Evolutionary conservation across 2,797 vertebrate species (phyloP).

Genomic region (Xenops minutus): DNA sequence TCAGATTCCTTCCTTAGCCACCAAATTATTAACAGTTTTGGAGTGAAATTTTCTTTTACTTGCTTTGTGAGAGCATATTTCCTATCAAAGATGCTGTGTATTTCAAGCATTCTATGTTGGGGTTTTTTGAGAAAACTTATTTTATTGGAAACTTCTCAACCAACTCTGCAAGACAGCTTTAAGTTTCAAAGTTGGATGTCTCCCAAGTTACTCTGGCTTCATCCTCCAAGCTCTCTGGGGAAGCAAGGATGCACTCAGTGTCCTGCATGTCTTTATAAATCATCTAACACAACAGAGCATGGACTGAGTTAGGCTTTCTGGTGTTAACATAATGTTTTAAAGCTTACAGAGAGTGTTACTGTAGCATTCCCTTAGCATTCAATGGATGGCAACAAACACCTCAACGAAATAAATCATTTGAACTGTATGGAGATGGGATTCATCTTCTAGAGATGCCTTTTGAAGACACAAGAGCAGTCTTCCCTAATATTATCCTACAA

Average conservation of each 20-base stretch:
- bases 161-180: background rate
- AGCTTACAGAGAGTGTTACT: background rate
- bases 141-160: background rate
- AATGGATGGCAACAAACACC: background rate
- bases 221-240: background rate
- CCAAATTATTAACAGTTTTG: background rate
- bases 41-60: background rate
- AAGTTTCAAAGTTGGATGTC: background rate
- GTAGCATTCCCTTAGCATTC: background rate
- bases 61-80: background rate
- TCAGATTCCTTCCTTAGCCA: background rate
- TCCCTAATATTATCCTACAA: background rate
- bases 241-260: background rate
- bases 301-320: background rate
- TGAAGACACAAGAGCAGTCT: background rate
- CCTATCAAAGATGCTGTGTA: background rate
- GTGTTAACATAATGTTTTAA: background rate
- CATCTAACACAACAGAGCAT: background rate
- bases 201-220: background rate
- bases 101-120: background rate
- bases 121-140: background rate
- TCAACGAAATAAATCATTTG: background rate
- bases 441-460: background rate
- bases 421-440: background rate
- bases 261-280: background rate